Evolutionary conservation across 2,113 vertebrate species (phyloP), one percentile per base, ranked within the genome.

Genomic region (Gopherus flavomarginatus): DNA sequence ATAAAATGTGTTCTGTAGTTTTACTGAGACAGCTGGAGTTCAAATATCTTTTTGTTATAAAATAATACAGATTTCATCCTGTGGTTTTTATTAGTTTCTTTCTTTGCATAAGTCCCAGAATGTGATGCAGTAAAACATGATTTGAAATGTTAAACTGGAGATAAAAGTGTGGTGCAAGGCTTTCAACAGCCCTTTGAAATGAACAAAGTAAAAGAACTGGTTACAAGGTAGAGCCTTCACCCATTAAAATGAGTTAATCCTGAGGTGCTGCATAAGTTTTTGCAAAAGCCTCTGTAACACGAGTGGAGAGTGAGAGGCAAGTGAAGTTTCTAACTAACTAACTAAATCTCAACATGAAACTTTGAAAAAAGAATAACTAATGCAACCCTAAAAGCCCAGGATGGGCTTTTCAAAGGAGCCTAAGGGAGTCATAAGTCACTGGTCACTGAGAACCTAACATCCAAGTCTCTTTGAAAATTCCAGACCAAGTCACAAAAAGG

Each of bases 71-170:
- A 42, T 27, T 78, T 47, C 26, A 47, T 42, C 38, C 12, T 47
- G 26, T 21, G 21, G 2, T 8, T 83, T 83, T 92, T 52, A 49
- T 85, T 0, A 3, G 88, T 90, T 81, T 52, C 89, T 22, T 49
- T 69, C 29, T 2, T 1, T 38, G 38, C 0, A 0, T 78, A 42
- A 59, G 47, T 89, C 92, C 78, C 35, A 78, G 3, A 50, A 62
- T 56, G 42, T 27, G 14, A 38, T 90, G 38, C 49, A 85, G 24
- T 21, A 86, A 91, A 94, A 2, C 1, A 2, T 77, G 26, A 53
- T n/a, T 77, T 81, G 38, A 95, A 90, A 57, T 75, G 5, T 62
- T 83, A 53, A 50, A 83, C 89, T 88, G 35, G 38, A 88, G 90
- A 49, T 53, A 84, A 72, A 3, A 77, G 75, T 44, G 42, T 77